Evolutionary conservation across 2,888 invertebrate species (phyloP), one percentile per base, ranked within the genome.

Genomic region (Allophyes oxyacanthae): DNA sequence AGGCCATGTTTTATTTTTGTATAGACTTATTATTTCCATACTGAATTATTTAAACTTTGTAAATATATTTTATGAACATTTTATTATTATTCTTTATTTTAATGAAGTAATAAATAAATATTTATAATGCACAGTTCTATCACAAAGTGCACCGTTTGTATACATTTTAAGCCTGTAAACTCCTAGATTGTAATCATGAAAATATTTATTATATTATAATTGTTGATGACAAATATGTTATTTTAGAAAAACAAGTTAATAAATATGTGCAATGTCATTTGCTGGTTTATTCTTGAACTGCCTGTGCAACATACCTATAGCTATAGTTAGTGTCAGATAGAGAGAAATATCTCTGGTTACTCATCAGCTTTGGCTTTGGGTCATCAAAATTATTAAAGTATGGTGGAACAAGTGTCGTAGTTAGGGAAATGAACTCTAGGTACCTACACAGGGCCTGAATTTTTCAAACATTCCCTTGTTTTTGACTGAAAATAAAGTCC

Each of bases 161-260:
- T 65, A 48, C 43, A 50, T 54, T 26, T n/a, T 54, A 71, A 40
- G 48, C 51, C 49, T 65, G 45, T 53, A 58, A 49, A 63, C 48
- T 40, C 48, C 32, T 75, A 72, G 56, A 58, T 59, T 61, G 34
- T 66, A 73, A 64, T 75, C 60, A 51, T 55, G 56, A 71, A 61
- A 67, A 59, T 66, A 59, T 75, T 64, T 72, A 72, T 63, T 71
- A 68, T 6, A 8, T 11, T n/a, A 28, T 68, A 72, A 67, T 56
- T 68, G 69, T 76, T 76, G 60, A 52, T 52, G 54, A 61, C 41
- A 55, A 54, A 56, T 44, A 56, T 49, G 61, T 61, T 69, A 63
- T 55, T 53, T 61, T 70, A 60, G 61, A n/a, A 28, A 46, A 59
- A 62, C 42, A 48, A 20, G 52, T 64, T 64, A 50, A 54, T 63